Conservation (phyloP, 2,113 vertebrate genomes). For the Peromyscus polionotus region DNA sequence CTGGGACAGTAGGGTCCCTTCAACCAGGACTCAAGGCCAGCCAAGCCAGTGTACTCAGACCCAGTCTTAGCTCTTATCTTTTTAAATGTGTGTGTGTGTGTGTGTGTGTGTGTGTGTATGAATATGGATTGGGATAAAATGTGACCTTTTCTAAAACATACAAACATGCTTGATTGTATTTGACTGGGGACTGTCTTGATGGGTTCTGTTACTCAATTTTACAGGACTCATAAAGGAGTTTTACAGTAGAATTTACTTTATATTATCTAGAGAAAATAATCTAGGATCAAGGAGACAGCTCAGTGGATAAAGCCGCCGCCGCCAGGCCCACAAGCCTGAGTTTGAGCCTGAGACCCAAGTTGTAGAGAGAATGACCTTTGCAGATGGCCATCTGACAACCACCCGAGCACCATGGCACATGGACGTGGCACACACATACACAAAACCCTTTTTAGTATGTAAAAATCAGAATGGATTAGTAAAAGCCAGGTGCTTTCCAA, state of each 20-base stretch:
- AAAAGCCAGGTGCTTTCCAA: too few species aligned
- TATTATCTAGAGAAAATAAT: background rate
- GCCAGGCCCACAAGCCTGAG: background rate
- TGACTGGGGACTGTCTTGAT: conserved; percentile 42
- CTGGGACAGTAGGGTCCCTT: background rate
- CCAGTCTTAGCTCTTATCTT: background rate
- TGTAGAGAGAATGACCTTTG: background rate
- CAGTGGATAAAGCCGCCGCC: background rate
- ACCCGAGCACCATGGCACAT: background rate
- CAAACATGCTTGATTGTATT: conserved; percentile 38
- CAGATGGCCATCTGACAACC: background rate
- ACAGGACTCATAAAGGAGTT: background rate
- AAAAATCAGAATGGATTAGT: too few species aligned
- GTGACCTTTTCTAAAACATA: conserved; percentile 31
- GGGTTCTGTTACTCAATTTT: conserved; percentile 24
- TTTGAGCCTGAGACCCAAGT: background rate
- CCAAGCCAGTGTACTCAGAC: background rate
- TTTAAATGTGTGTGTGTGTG: background rate
- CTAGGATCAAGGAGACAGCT: background rate
- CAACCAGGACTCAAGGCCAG: background rate
- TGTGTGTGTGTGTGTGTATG: background rate
- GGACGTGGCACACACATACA: too few species aligned
- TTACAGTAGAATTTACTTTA: background rate
- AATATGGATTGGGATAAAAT: background rate
- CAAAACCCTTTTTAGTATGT: too few species aligned